phyloP scores from a whole-genome alignment of 2,888 invertebrate species.

The Melanophora roralis region DNA sequence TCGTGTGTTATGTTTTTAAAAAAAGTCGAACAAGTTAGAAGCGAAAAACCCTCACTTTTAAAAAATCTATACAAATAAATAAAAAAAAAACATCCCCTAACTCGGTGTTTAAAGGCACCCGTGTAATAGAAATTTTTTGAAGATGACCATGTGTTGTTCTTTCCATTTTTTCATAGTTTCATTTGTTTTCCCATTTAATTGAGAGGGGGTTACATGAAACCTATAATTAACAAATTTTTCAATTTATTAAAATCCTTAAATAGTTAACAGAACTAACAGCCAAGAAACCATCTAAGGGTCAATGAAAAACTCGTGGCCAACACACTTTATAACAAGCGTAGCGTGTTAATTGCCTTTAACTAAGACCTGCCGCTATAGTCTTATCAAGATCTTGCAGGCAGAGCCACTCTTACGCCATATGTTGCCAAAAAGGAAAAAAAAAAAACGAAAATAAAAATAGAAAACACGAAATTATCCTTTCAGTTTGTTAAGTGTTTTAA shows the following conservation, averaged over 20 bases:
- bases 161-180: background rate
- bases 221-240: constrained; percentile 57
- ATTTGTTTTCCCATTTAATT: constrained; percentile 18
- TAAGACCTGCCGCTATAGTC: constrained; percentile 61
- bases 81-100: constrained; percentile 34
- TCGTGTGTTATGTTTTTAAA: background rate
- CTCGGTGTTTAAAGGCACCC: background rate
- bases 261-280: constrained; percentile 21
- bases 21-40: constrained; percentile 10
- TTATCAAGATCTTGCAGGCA: constrained; percentile 61
- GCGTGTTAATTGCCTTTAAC: constrained; percentile 75
- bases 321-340: constrained; percentile 69
- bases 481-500: constrained; percentile 31
- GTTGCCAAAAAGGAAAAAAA: constrained; percentile 49
- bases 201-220: constrained; percentile 43
- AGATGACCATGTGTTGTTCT: constrained; percentile 66
- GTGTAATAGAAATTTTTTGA: constrained; percentile 1
- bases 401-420: constrained; percentile 65
- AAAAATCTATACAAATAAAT: constrained; percentile 2
- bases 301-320: constrained; percentile 62
- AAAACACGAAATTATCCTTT: constrained; percentile 21
- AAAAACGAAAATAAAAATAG: background rate
- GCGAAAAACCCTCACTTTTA: constrained; percentile 27
- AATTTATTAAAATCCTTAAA: constrained; percentile 56
- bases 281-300: constrained; percentile 14